A percentile compares a stretch with the other conserved stretches of the same genome.
phyloP scores from a whole-genome alignment of 2,797 vertebrate genomes.

The Bryconaethiops microstoma region DNA sequence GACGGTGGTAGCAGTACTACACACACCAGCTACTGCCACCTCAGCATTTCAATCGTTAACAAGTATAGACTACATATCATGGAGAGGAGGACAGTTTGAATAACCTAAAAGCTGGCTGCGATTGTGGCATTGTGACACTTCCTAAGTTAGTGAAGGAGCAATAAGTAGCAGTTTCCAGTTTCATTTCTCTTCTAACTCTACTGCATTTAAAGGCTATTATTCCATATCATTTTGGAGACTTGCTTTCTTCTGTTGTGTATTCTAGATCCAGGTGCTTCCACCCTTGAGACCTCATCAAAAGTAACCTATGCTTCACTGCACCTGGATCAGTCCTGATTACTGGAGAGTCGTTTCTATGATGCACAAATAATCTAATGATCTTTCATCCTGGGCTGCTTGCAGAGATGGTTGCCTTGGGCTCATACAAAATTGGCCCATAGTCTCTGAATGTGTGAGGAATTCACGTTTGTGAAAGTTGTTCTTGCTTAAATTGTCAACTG shows the following conservation, averaged over 20 bases:
- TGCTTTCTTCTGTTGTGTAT: neutral
- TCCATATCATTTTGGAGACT: neutral
- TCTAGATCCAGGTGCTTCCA: neutral
- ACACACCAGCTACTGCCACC: constrained; percentile 1
- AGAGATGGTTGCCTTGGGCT: neutral
- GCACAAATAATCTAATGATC: too few relatives aligned
- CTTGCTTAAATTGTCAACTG: neutral
- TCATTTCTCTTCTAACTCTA: neutral
- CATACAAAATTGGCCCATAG: neutral
- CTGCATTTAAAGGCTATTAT: neutral
- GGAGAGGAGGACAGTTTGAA: constrained; percentile 18
- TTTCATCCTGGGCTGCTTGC: neutral
- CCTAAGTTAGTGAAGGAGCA: neutral
- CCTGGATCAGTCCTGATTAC: neutral
- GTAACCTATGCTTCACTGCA: neutral
- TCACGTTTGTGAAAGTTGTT: neutral
- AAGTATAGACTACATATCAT: neutral
- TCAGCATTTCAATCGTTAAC: constrained; percentile 15
- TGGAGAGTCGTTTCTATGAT: neutral
- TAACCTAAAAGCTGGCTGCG: constrained; percentile 1
- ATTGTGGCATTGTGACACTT: neutral
- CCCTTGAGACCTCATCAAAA: neutral
- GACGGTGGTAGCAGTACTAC: constrained; percentile 5
- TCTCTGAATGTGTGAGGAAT: constrained; percentile 6
- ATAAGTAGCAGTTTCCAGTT: constrained; percentile 31